phyloP scores from a whole-genome alignment of 2,113 vertebrate genomes.

The Pedetes capensis region DNA sequence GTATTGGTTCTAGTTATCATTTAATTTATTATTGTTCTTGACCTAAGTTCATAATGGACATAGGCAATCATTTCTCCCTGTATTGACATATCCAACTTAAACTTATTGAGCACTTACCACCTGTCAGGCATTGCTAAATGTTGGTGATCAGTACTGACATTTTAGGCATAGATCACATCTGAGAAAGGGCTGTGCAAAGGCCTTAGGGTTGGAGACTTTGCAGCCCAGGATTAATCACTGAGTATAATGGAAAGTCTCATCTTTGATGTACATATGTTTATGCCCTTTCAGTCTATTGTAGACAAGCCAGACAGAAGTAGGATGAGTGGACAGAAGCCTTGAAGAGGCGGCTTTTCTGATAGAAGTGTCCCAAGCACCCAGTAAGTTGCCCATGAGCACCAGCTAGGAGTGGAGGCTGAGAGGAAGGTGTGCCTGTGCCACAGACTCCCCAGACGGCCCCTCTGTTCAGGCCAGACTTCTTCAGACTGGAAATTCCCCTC shows the following conservation, averaged over 20 bases:
- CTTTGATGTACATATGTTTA: not conserved
- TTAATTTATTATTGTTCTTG: not conserved
- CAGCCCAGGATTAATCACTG: not conserved
- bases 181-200: accelerated
- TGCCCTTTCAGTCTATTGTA: not conserved
- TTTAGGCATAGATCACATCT: not conserved
- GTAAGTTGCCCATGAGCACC: not conserved
- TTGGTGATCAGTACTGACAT: not conserved
- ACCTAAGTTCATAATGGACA: not conserved
- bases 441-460: too few relatives aligned
- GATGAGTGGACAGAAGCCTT: not conserved
- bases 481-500: not conserved
- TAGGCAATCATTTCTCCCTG: accelerated
- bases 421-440: not conserved
- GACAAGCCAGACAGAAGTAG: not conserved
- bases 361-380: not conserved
- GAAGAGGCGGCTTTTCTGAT: not conserved
- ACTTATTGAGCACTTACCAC: not conserved
- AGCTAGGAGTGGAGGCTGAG: not conserved
- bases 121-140: not conserved
- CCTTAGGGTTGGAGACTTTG: accelerated
- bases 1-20: not conserved
- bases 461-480: not conserved
- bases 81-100: not conserved
- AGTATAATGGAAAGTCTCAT: not conserved